phyloP scores from a whole-genome alignment of 1,140 invertebrate species.

The Aphidius gifuensis region DNA sequence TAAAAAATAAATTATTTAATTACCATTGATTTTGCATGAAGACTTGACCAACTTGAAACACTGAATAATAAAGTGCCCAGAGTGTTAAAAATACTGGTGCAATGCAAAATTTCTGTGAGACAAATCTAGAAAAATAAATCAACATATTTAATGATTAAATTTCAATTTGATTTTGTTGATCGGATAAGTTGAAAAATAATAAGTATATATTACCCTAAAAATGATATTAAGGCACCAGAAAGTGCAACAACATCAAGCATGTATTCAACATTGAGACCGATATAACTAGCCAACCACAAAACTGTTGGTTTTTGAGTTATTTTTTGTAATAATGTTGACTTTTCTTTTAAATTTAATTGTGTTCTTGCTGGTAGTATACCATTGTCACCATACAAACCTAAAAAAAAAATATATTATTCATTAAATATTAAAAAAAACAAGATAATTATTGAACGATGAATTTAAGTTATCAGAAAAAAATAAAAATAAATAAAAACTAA shows the following conservation, averaged over 20 bases:
- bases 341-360: conserved; percentile 57
- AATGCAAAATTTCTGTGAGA: conserved; percentile 64
- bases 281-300: conserved; percentile 66
- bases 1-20: neutral
- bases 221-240: conserved; percentile 65
- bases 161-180: conserved; percentile 8
- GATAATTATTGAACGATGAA: neutral
- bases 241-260: conserved; percentile 71
- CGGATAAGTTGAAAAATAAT: neutral
- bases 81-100: conserved; percentile 64
- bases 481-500: too few relatives aligned
- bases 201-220: conserved; percentile 57
- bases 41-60: conserved; percentile 75
- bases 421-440: conserved; percentile 3
- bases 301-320: conserved; percentile 67
- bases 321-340: conserved; percentile 54
- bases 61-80: conserved; percentile 73
- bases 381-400: conserved; percentile 78
- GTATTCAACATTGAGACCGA: conserved; percentile 67
- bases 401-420: conserved; percentile 14
- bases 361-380: conserved; percentile 71
- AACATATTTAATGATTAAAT: conserved; percentile 19
- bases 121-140: conserved; percentile 56
- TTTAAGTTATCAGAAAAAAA: neutral
- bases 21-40: conserved; percentile 79